Percentiles rank a stretch among this genome's conserved stretches.
Evolutionary conservation across 1,140 invertebrate species (phyloP).

Genomic region (Vanessa tameamea): DNA sequence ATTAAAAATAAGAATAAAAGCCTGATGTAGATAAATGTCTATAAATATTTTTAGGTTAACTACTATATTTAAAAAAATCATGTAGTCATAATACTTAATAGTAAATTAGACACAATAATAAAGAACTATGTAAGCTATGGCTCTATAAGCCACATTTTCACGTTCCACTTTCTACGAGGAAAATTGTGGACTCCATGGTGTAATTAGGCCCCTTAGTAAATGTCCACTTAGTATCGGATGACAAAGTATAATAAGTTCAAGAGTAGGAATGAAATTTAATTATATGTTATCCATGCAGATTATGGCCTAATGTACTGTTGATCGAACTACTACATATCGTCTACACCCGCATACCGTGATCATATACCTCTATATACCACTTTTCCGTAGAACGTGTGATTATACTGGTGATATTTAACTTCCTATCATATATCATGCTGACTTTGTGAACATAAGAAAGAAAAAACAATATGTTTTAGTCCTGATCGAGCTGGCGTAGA

Average conservation of each 20-base stretch:
- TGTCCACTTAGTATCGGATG: conserved; percentile 43
- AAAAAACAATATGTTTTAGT: too few relatives aligned
- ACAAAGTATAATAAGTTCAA: conserved; percentile 40
- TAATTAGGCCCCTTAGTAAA: conserved; percentile 41
- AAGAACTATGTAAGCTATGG: neutral
- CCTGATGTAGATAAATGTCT: too few relatives aligned
- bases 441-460: too few relatives aligned
- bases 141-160: conserved; percentile 44
- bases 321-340: neutral
- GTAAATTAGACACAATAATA: neutral
- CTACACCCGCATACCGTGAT: too few relatives aligned
- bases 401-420: too few relatives aligned
- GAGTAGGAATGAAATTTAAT: conserved; percentile 31
- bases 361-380: neutral
- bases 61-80: too few relatives aligned
- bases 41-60: too few relatives aligned
- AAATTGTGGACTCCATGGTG: conserved; percentile 46
- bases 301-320: neutral
- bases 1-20: too few relatives aligned
- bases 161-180: conserved; percentile 49
- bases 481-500: too few relatives aligned
- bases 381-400: neutral
- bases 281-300: conserved; percentile 10
- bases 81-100: too few relatives aligned
- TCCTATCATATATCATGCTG: too few relatives aligned